phyloP scores from a whole-genome alignment of 2,888 invertebrate species.

The Trimorus sp. region DNA sequence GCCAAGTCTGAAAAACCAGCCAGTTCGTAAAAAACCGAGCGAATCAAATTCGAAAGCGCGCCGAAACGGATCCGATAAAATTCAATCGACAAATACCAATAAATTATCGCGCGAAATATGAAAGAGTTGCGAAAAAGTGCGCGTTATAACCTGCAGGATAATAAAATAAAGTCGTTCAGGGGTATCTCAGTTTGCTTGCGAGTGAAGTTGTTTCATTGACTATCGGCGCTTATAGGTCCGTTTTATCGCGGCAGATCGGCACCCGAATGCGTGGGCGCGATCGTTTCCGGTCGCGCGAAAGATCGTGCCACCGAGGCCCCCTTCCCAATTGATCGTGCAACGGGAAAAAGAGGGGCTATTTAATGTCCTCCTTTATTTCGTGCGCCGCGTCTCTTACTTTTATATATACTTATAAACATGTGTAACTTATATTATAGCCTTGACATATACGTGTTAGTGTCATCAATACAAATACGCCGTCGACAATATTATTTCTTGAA shows the following conservation, averaged over 20 bases:
- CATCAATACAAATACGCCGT: neutral
- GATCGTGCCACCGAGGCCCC: slow-evolving; percentile 35
- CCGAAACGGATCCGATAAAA: too few relatives aligned
- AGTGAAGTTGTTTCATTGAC: slow-evolving; percentile 55
- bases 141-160: neutral
- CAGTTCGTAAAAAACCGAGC: too few relatives aligned
- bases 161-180: neutral
- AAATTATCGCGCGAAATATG: too few relatives aligned
- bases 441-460: neutral
- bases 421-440: neutral
- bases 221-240: slow-evolving; percentile 47
- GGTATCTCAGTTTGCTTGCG: slow-evolving; percentile 34
- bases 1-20: too few relatives aligned
- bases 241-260: slow-evolving; percentile 62
- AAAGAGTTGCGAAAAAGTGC: neutral
- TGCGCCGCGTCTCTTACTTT: neutral
- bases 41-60: too few relatives aligned
- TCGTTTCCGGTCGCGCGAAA: slow-evolving; percentile 68
- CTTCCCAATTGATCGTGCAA: slow-evolving; percentile 3
- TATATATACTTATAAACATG: slow-evolving; percentile 2
- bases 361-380: slow-evolving; percentile 2
- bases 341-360: neutral
- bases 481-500: neutral
- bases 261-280: slow-evolving; percentile 66
- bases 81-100: too few relatives aligned